Conservation (phyloP, 2,113 vertebrate genomes). For the Maylandia zebra region DNA sequence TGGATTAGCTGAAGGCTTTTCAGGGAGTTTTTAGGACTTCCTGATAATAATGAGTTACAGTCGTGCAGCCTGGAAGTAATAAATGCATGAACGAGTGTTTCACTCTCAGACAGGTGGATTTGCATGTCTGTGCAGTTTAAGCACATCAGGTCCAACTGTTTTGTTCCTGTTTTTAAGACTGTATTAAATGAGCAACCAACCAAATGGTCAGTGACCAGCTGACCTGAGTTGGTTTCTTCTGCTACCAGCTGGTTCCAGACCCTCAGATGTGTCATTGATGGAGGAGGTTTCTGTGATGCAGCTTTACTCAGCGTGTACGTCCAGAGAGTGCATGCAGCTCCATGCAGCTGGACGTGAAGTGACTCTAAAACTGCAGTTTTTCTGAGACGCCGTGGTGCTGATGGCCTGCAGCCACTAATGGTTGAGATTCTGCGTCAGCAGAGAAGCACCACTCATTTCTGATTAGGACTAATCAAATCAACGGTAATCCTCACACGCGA, state of each 20-base stretch:
- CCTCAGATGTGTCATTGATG: fast-evolving
- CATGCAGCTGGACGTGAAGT: neutral
- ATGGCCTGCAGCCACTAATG: neutral
- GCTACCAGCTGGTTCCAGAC: neutral
- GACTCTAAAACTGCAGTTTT: neutral
- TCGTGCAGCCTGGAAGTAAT: neutral
- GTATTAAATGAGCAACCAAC: neutral
- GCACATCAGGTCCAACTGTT: neutral
- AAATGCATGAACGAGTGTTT: neutral
- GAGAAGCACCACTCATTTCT: neutral
- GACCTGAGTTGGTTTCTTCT: neutral
- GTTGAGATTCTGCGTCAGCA: neutral
- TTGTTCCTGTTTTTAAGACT: neutral
- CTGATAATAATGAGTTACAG: neutral
- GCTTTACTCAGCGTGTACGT: neutral
- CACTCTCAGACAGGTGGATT: neutral
- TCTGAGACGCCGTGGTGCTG: neutral
- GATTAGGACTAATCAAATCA: neutral
- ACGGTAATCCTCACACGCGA: neutral
- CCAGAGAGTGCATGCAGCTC: neutral
- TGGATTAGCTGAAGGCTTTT: fast-evolving
- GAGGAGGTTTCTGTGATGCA: neutral
- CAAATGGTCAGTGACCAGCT: neutral
- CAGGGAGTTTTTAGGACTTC: neutral
- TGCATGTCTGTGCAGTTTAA: neutral